phyloP scores from a whole-genome alignment of 2,113 vertebrate genomes.

The Laterallus jamaicensis region DNA sequence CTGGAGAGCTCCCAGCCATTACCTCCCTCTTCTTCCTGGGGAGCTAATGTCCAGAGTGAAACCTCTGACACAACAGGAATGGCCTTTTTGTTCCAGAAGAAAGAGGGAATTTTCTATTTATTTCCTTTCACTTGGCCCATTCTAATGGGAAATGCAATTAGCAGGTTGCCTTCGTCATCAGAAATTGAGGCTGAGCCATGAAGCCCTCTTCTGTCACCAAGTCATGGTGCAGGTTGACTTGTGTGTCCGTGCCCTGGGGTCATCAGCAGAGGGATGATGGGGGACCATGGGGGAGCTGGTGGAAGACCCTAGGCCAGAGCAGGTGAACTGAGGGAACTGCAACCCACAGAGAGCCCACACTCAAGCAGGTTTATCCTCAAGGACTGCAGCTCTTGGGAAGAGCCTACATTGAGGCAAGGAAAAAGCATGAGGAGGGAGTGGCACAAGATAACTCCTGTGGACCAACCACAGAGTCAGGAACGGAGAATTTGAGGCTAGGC shows the following conservation, averaged over 20 bases:
- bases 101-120: neutral
- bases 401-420: neutral
- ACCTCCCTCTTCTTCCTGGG: neutral
- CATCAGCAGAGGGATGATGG: neutral
- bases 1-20: rapidly evolving
- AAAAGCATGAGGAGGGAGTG: rapidly evolving
- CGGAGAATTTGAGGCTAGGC: neutral
- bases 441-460: neutral
- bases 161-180: rapidly evolving
- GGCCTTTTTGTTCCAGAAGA: neutral
- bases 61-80: rapidly evolving
- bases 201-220: neutral
- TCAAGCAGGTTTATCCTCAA: neutral
- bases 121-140: neutral
- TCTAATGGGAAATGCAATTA: too few relatives aligned
- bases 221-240: rapidly evolving
- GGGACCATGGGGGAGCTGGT: neutral
- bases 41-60: neutral
- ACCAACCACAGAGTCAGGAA: neutral
- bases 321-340: neutral
- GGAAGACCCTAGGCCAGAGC: neutral
- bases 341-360: neutral
- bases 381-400: neutral
- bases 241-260: neutral
- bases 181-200: neutral